A percentile compares a stretch with the other conserved stretches of the same genome.
These are phyloP conservation scores for Tetrapedia diversipes DNA, from an alignment of 2,888 invertebrate genomes.

Conservation along the genomic window DNA sequence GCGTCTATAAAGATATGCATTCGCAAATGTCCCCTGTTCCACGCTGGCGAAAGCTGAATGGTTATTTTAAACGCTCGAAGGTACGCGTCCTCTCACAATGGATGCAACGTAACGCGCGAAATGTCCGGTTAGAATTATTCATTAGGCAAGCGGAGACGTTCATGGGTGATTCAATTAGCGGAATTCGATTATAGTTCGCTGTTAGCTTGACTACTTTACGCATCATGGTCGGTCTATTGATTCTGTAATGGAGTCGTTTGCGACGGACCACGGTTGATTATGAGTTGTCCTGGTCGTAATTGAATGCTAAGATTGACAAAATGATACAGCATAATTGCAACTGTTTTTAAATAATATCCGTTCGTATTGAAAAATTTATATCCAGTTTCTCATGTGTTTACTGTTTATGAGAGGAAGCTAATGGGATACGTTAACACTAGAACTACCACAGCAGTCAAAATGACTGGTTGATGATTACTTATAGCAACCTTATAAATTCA, in stretches of 20 bases:
- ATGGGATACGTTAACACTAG: too few species aligned
- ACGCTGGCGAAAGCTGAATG: too few species aligned
- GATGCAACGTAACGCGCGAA: slow-evolving; percentile 30
- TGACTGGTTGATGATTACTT: too few species aligned
- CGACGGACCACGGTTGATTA: neutral
- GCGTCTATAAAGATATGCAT: too few species aligned
- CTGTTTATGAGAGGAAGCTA: too few species aligned
- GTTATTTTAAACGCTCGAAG: too few species aligned
- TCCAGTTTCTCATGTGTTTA: too few species aligned
- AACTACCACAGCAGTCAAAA: too few species aligned
- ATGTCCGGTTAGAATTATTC: slow-evolving; percentile 42
- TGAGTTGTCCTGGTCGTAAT: neutral
- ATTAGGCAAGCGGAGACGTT: slow-evolving; percentile 23
- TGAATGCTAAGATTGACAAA: neutral
- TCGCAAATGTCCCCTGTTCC: too few species aligned
- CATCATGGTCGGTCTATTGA: neutral
- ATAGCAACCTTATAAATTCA: too few species aligned
- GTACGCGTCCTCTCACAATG: neutral
- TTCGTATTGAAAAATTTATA: too few species aligned
- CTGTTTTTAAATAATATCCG: neutral
- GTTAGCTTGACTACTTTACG: slow-evolving; percentile 16
- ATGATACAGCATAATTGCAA: neutral
- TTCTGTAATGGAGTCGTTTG: neutral
- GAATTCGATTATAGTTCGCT: slow-evolving; percentile 26
- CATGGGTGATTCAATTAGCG: slow-evolving; percentile 34